Evolutionary conservation across 2,113 vertebrate species (phyloP), one percentile per base, ranked within the genome.

Genomic region (Rhinopithecus roxellana): DNA sequence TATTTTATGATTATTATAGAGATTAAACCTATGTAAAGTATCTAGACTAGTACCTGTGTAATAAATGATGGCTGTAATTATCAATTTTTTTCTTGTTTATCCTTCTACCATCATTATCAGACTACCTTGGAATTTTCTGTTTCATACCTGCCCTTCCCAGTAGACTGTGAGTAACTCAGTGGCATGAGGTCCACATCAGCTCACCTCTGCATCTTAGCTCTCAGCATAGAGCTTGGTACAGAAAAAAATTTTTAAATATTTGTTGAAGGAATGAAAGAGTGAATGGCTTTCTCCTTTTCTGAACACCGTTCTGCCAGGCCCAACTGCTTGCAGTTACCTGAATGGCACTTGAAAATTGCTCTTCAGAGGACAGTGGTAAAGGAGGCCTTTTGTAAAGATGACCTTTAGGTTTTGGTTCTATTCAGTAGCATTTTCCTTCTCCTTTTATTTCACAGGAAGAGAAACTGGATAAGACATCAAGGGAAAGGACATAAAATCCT

Each of bases 401-500:
- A 89, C 69, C 25, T 83, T 79, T 52, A 94, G 17, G 20, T 55
- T 80, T 86, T 83, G n/a, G 11, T 77, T 35, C 25, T 43, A 40
- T 43, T 78, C 20, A 82, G n/a, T 8, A 8, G 48, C 2, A 4
- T 48, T 95, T 79, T 84, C 48, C 45, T 94, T 85, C 10, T 87
- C 17, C 50, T 88, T 25, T 94, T 86, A 90, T 94, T 96, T 95
- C 30, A 89, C 20, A 77, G 48, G 27, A 77, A 87, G 30, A 57
- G 6, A 92, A 22, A 94, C 23, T 48, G 69, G n/a, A 75, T 48
- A 18, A 91, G 38, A 96, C 69, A 92, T 90, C 90, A 95, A 96
- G 84, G 50, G 69, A 57, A 90, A 97, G 48, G 40, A 89, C 17
- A 83, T 52, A 27, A 79, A 91, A 88, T 94, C 80, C 55, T 84